Percentiles rank a stretch among this genome's conserved stretches.
Conservation (phyloP, 2,888 invertebrate genomes). For the Monochamus alternatus region DNA sequence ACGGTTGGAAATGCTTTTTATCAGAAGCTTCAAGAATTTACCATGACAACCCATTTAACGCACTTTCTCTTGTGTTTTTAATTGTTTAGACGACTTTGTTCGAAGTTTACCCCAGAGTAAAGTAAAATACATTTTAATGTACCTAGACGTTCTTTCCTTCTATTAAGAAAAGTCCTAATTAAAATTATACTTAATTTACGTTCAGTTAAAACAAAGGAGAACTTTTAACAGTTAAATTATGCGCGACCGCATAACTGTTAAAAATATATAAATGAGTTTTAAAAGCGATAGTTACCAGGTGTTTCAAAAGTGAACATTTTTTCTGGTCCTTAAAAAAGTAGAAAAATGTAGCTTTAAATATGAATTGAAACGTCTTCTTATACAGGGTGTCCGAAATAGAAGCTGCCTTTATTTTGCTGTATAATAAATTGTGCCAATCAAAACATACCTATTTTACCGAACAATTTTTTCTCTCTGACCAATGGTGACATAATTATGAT, state of each 20-base stretch:
- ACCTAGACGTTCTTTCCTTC: slow-evolving; percentile 30
- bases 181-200: slow-evolving; percentile 1
- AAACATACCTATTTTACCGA: too few species aligned
- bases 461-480: too few species aligned
- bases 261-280: too few species aligned
- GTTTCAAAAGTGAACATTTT: too few species aligned
- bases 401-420: too few species aligned
- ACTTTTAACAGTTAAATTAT: neutral
- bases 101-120: slow-evolving; percentile 38
- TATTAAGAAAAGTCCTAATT: neutral
- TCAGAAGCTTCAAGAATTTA: slow-evolving; percentile 26
- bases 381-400: too few species aligned
- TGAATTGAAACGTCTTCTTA: too few species aligned
- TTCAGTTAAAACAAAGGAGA: neutral
- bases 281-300: too few species aligned
- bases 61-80: slow-evolving; percentile 38
- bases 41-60: slow-evolving; percentile 39
- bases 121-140: slow-evolving; percentile 38
- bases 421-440: too few species aligned
- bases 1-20: slow-evolving; percentile 48
- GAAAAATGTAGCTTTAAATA: too few species aligned
- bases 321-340: too few species aligned
- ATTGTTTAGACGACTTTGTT: slow-evolving; percentile 43
- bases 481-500: too few species aligned
- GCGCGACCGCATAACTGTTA: neutral